Evolutionary conservation across 2,113 vertebrate species (phyloP).

Genomic region (Poicephalus meyeri): DNA sequence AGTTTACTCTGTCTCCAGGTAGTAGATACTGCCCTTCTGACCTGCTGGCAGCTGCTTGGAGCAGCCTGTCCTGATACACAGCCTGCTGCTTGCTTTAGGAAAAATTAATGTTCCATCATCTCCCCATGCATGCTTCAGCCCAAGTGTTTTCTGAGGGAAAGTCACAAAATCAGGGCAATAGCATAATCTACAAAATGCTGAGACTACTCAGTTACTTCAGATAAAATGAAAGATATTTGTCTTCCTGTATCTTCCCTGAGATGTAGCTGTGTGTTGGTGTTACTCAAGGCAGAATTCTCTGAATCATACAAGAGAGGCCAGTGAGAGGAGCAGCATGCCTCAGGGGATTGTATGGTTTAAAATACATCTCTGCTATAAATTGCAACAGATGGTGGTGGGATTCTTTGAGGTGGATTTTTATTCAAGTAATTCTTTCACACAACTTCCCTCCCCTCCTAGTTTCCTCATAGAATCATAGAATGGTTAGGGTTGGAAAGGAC

Average conservation of each 20-base stretch:
- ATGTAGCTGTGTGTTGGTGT: background rate
- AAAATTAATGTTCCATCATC: background rate
- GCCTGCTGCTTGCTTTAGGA: background rate
- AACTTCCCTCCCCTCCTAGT: background rate
- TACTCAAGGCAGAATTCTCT: background rate
- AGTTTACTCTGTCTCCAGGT: background rate
- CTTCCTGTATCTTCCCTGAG: background rate
- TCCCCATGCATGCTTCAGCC: background rate
- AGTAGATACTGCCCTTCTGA: background rate
- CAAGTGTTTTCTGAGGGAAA: background rate
- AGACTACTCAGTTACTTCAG: background rate
- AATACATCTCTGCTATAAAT: background rate
- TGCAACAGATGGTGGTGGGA: background rate
- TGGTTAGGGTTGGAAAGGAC: background rate
- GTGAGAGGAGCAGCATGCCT: background rate
- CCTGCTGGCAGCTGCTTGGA: background rate
- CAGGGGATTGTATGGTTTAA: background rate
- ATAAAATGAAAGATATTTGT: background rate
- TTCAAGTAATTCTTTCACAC: background rate
- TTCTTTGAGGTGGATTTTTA: background rate
- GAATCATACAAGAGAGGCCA: background rate
- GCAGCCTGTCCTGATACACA: fast-evolving
- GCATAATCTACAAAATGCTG: background rate
- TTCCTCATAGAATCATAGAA: background rate
- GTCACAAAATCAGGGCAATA: background rate